Base-by-base conservation (phyloP, 2,888 invertebrate species). In the Dysmachus trigonus region DNA sequence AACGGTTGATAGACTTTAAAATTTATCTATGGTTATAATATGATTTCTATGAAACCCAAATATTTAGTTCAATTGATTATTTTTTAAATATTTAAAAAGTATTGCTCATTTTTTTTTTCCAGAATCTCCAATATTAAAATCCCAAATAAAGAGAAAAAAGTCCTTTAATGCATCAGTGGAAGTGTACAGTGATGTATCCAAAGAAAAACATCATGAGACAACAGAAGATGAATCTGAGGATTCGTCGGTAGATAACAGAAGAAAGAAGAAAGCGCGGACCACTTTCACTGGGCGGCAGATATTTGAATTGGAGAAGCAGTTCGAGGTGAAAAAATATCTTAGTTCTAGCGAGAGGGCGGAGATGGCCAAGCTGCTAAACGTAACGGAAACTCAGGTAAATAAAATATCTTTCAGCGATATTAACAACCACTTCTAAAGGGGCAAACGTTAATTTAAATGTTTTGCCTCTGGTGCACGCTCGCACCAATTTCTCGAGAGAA, bases 211-310 rank as follows among this genome's bases (percentile, higher is more conserved):
- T 31, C 85, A 86, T 30, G 91, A 92, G 88, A 91, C 91, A 5
- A 91, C 91, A 47, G 94, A 94, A 88, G 91, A 92, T 86, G 92
- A 91, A 22, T 92, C 92, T 88, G 90, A 91, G 88, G 91, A 93
- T n/a, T 91, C 93, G 15, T 94, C 94, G 87, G 93, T 93, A 7
- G 94, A 94, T 88, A 92, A 92, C 88, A 92, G 93, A 88, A 95
- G 95, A 90, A 95, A 95, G 91, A 97, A 97, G 92, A 98, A 98
- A 91, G 98, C 98, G 0, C 93, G 98, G 87, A 98, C 98, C 31
- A 98, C 98, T 30, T 98, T 98, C 93, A 98, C 98, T 0, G 98
- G 98, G 1, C 93, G 98, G 82, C 98, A 98, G 93, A 98, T 98
- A 91, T 98, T 98, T 93, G 98, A 98, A 93, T 93, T 99, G 92